Evolutionary conservation across 1,140 invertebrate species (phyloP).

Genomic region (Drosophila fuyamai): DNA sequence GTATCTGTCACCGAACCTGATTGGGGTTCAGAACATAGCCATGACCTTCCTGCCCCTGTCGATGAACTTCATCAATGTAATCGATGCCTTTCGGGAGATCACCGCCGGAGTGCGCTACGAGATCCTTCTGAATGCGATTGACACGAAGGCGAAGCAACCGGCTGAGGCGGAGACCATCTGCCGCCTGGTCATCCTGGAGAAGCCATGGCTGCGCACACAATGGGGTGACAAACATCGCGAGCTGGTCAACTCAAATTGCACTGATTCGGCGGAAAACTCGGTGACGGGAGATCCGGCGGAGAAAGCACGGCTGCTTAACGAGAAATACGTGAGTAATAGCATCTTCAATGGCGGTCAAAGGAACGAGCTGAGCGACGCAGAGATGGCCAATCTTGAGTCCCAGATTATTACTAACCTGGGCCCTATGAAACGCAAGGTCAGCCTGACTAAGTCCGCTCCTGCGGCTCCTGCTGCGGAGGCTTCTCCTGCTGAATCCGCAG

Average conservation of each 20-base stretch:
- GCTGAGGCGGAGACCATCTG: conserved; percentile 73
- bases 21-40: conserved; percentile 83
- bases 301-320: conserved; percentile 53
- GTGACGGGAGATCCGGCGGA: conserved; percentile 39
- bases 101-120: conserved; percentile 82
- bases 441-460: conserved; percentile 23
- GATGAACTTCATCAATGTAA: conserved; percentile 78
- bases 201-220: conserved; percentile 79
- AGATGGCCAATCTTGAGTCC: conserved; percentile 74
- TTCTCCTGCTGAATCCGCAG: conserved; percentile 10
- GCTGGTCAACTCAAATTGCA: conserved; percentile 76
- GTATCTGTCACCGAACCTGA: conserved; percentile 80
- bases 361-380: conserved; percentile 72
- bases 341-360: conserved; percentile 80
- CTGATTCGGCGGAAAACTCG: conserved; percentile 49
- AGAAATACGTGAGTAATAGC: conserved; percentile 78
- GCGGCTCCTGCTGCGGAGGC: conserved; percentile 3
- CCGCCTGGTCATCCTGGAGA: conserved; percentile 77
- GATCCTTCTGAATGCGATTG: conserved; percentile 70
- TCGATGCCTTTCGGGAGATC: conserved; percentile 80
- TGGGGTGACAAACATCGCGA: conserved; percentile 82
- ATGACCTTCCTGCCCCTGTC: conserved; percentile 79
- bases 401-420: conserved; percentile 66
- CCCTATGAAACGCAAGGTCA: conserved; percentile 54
- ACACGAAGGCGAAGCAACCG: conserved; percentile 63